Evolutionary conservation across 1,140 invertebrate genomes (phyloP), one percentile per base, ranked within the genome.

Genomic region (Cephus cinctus): DNA sequence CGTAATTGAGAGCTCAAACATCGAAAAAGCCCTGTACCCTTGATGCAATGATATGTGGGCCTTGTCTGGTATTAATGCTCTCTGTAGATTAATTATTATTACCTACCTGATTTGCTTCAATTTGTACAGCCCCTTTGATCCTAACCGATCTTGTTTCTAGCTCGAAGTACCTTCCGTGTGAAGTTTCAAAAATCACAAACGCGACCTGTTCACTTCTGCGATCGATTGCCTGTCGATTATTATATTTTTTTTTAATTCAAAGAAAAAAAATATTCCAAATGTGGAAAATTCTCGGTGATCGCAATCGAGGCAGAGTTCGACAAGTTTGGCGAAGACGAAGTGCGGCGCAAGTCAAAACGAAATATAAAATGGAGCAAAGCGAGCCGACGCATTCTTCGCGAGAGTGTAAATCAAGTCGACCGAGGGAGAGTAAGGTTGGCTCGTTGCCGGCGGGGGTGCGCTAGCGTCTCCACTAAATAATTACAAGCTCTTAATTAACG

Each of bases 1-100:
- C 43, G 59, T 75, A 76, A 76, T 76, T 76, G 71, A 76, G 74
- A 73, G 69, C 73, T 76, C 70, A 75, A 68, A 52, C n/a, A n/a
- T 53, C 54, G 57, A 52, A 48, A 43, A 21, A 20, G 18, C 43
- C 44, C 38, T 47, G 43, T 48, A 48, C 40, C 22, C 20, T 41
- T 27, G 30, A 47, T 25, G 20, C 46, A 38, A 18, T 52, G 52
- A 60, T 52, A 60, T 43, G 53, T 54, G 46, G 41, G 43, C 43
- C 49, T 20, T 30, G 47, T 23, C 45, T 38, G 54, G 52, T 71
- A 73, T 72, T 73, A 71, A 71, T 67, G 62, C 60, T 54, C 59
- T 50, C 39, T 45, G 54, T 56, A 63, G 59, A 76, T 76, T 75
- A 73, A 76, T 76, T 74, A 75, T 73, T 69, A 72, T 75, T 69